Evolutionary conservation across 2,797 vertebrate genomes (phyloP).

Genomic region (Molothrus aeneus): DNA sequence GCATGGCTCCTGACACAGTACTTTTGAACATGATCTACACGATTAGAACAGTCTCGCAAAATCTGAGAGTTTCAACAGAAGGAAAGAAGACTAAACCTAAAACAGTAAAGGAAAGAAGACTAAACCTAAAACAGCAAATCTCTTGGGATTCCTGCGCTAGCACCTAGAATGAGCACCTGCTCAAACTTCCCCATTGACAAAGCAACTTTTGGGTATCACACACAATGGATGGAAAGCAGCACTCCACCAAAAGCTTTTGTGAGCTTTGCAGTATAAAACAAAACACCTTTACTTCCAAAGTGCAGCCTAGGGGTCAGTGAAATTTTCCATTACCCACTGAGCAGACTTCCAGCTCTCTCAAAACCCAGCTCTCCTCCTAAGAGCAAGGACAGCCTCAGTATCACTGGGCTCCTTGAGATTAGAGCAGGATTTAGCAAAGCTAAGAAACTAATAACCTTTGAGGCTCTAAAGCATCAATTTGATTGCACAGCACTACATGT

Average conservation of each 20-base stretch:
- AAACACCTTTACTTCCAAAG: not conserved
- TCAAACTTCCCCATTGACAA: not conserved
- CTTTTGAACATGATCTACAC: not conserved
- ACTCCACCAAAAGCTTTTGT: not conserved
- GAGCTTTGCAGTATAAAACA: not conserved
- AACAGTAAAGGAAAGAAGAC: not conserved
- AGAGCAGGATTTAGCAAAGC: not conserved
- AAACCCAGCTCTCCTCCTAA: not conserved
- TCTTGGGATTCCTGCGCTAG: not conserved
- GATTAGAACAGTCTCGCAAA: not conserved
- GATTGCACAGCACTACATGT: accelerated
- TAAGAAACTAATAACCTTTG: not conserved
- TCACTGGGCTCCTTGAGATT: not conserved
- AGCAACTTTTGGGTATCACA: not conserved
- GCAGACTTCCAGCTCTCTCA: not conserved
- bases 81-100: not conserved
- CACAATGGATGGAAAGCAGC: not conserved
- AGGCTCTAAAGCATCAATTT: not conserved
- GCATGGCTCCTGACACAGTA: not conserved
- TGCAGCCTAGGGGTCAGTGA: not conserved
- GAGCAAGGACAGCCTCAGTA: not conserved
- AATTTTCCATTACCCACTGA: not conserved
- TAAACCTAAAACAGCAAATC: not conserved
- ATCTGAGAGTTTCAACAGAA: not conserved
- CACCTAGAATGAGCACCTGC: not conserved